A percentile compares a stretch with the other conserved stretches of the same genome.
phyloP scores from a whole-genome alignment of 2,113 vertebrate species.

The Eudorcas thomsonii region DNA sequence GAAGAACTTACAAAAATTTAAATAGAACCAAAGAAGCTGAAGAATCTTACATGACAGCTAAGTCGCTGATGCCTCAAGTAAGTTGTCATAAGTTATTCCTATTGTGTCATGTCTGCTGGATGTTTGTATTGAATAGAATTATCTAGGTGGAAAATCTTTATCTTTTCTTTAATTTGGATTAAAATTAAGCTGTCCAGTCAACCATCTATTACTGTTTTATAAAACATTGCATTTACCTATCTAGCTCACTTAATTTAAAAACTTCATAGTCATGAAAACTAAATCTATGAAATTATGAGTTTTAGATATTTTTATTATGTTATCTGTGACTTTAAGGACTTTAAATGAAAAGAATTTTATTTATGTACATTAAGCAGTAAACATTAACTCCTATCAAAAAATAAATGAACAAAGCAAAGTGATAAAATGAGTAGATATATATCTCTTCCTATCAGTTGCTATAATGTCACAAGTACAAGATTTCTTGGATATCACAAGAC shows the following conservation, averaged over 20 bases:
- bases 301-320: background rate
- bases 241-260: background rate
- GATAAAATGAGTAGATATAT: background rate
- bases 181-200: background rate
- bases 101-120: background rate
- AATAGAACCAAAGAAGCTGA: conserved; percentile 96
- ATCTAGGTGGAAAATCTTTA: background rate
- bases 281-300: background rate
- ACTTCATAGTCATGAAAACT: background rate
- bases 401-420: background rate
- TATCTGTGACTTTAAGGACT: background rate
- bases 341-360: conserved; percentile 1
- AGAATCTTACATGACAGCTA: conserved; percentile 95
- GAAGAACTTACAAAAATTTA: conserved; percentile 98
- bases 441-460: background rate
- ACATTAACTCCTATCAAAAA: background rate
- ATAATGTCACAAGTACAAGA: background rate
- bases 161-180: background rate
- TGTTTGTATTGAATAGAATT: background rate
- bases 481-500: background rate
- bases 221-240: background rate
- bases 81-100: conserved; percentile 21
- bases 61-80: conserved; percentile 99
- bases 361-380: background rate
- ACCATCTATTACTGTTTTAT: background rate